Conservation (phyloP, 2,888 invertebrate genomes). For the Drosophila siamana region DNA sequence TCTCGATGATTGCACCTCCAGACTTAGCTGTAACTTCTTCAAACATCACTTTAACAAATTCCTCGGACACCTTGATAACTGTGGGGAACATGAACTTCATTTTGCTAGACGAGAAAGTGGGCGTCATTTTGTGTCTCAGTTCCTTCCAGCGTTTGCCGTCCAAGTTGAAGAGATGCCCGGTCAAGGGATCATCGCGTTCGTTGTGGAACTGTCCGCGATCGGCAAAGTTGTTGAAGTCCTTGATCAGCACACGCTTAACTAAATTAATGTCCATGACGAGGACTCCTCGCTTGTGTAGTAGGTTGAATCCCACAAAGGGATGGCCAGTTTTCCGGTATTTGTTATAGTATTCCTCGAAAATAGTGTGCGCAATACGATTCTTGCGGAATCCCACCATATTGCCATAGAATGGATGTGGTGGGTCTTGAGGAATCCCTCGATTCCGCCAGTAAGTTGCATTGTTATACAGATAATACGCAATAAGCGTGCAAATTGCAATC, state of each 20-base stretch:
- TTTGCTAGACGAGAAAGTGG: constrained; percentile 80
- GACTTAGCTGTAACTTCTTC: constrained; percentile 39
- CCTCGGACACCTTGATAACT: constrained; percentile 57
- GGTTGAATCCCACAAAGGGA: constrained; percentile 68
- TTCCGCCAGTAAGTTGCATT: constrained; percentile 51
- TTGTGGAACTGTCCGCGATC: constrained; percentile 82
- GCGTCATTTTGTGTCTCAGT: constrained; percentile 83
- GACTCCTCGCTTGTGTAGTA: constrained; percentile 55
- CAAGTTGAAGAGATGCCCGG: constrained; percentile 80
- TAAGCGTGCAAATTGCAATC: constrained; percentile 36
- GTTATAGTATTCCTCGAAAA: constrained; percentile 51
- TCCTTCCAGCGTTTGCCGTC: constrained; percentile 85
- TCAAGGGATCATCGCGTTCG: constrained; percentile 83
- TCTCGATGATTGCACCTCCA: constrained; percentile 76
- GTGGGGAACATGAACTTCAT: constrained; percentile 76
- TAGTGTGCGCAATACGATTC: constrained; percentile 36
- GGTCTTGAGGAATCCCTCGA: constrained; percentile 49
- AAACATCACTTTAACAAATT: constrained; percentile 51
- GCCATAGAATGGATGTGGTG: constrained; percentile 53
- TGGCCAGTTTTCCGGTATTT: constrained; percentile 43
- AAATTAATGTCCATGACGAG: constrained; percentile 63
- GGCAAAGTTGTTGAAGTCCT: constrained; percentile 81
- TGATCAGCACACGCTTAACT: constrained; percentile 56
- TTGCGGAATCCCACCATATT: constrained; percentile 52
- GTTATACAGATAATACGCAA: constrained; percentile 37